Base-by-base conservation (phyloP, 2,888 invertebrate species). In the Tridacna crocea region DNA sequence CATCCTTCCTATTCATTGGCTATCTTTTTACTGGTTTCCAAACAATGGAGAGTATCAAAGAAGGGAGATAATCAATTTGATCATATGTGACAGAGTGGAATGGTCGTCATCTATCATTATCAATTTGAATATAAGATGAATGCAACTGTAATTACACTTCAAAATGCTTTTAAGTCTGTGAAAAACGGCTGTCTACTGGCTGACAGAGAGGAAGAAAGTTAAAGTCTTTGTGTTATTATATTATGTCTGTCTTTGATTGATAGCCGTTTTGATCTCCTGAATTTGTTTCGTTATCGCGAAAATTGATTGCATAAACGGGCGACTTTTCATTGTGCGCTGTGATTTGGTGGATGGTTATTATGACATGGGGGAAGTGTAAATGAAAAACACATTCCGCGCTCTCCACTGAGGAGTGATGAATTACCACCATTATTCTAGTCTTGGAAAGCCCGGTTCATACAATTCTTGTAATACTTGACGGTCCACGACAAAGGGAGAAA, bases 281-380 rank as follows among this genome's bases (percentile, higher is more conserved):
- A 76, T 84, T 85, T 75, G 79, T 79, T 81, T 83, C 79, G 73
- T 85, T 83, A 81, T 83, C 81, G 77, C 51, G 76, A 75, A 83
- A 83, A 85, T 79, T 77, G 85, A 85, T 85, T 85, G 77, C 79
- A 79, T 82, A 85, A 85, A 85, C 75, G 72, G 68, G 61, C 78
- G 75, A 72, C 68, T 77, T 66, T 70, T 78, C 72, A 72, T 75
- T 80, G 75, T 75, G 66, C 24, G 75, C 58, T 51, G 27, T 47
- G 48, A 58, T 17, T 27, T 84, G 84, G 81, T 84, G 66, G 84
- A 84, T 84, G 79, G 58, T 55, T 84, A 58, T 76, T 79, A 74
- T 84, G 84, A 77, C 81, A 55, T 36, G 63, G 58, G 70, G 65
- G 58, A 76, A 66, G 79, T 77, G 76, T 73, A 73, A 76, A 75